phyloP scores from a whole-genome alignment of 2,113 vertebrate species.

The Cyphomyrus discorhynchus region DNA sequence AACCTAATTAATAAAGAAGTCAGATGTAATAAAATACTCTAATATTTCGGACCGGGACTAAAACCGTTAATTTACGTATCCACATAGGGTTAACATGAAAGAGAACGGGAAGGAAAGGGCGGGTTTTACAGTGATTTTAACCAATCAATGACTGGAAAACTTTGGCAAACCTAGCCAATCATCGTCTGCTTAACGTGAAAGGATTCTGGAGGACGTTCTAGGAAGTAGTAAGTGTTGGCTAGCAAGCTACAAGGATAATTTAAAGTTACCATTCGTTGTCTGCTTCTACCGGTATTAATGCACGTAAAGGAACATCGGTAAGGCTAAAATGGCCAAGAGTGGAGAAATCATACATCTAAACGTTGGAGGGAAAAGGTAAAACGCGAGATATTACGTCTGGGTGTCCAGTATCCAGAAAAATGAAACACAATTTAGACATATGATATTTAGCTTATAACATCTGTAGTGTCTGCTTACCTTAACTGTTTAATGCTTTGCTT shows the following conservation, averaged over 20 bases:
- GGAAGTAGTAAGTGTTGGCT: conserved; percentile 7
- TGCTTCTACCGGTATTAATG: not conserved
- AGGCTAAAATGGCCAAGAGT: conserved; percentile 40
- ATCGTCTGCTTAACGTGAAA: not conserved
- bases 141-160: not conserved
- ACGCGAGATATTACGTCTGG: not conserved
- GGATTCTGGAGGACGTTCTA: conserved; percentile 9
- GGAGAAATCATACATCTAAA: conserved; percentile 72
- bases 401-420: not conserved
- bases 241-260: not conserved
- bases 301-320: not conserved
- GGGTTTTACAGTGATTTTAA: not conserved
- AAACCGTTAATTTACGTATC: not conserved
- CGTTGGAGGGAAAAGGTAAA: conserved; percentile 69
- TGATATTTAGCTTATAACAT: not conserved
- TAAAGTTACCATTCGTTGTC: not conserved
- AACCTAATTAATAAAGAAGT: not conserved
- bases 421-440: not conserved
- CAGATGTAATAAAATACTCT: not conserved
- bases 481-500: not conserved
- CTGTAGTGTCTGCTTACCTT: not conserved
- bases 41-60: not conserved
- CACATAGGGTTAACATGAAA: not conserved
- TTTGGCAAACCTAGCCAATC: conserved; percentile 1
- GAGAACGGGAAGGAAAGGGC: not conserved